Evolutionary conservation across 2,797 vertebrate species (phyloP).

Genomic region (Yasuhikotakia modesta): DNA sequence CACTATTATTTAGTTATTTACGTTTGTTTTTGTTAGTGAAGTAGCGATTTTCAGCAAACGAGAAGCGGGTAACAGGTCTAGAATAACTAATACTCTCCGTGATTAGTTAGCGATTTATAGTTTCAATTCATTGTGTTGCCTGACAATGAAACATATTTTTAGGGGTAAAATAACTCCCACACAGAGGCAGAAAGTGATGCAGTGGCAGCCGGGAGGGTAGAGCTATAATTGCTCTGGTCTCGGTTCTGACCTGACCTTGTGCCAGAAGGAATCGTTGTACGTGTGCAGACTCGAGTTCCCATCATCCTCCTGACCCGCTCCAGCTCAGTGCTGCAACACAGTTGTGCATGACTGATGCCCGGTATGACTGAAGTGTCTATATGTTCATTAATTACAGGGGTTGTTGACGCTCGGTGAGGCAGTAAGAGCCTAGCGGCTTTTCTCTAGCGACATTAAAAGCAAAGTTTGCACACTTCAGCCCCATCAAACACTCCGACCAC

Average conservation of each 20-base stretch:
- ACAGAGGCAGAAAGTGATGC: background rate
- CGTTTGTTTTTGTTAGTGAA: too few relatives aligned
- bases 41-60: too few relatives aligned
- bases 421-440: conserved; percentile 40
- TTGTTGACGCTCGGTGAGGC: conserved; percentile 38
- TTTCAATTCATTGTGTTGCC: too few relatives aligned
- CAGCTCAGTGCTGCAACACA: background rate
- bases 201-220: conserved; percentile 3
- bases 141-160: background rate
- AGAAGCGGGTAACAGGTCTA: too few relatives aligned
- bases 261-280: conserved; percentile 29
- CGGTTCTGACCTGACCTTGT: conserved; percentile 34
- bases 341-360: conserved; percentile 1
- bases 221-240: conserved; percentile 36
- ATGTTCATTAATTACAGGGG: conserved; percentile 40
- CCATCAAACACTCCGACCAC: conserved; percentile 37
- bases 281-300: conserved; percentile 11
- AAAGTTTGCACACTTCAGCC: conserved; percentile 41
- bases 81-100: too few relatives aligned
- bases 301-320: background rate
- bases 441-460: conserved; percentile 46
- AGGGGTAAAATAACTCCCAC: background rate
- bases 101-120: too few relatives aligned
- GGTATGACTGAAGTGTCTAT: conserved; percentile 24
- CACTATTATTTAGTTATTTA: background rate